Evolutionary conservation across 1,140 invertebrate genomes (phyloP).

Genomic region (Drosophila azteca): DNA sequence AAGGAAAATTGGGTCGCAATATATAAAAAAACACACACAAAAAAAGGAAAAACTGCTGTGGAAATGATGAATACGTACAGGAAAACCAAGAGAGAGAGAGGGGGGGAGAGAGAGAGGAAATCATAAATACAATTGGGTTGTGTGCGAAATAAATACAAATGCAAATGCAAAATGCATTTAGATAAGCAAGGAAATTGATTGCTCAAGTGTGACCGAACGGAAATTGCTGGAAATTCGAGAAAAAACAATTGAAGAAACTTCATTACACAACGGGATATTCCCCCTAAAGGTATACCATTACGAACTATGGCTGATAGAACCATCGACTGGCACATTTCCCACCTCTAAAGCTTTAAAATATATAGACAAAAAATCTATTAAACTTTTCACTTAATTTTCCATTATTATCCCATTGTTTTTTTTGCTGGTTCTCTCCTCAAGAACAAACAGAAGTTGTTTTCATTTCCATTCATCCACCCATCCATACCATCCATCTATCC

Average conservation of each 20-base stretch:
- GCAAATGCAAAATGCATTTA: conserved; percentile 33
- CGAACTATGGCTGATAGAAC: too few species aligned
- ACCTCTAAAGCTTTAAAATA: conserved; percentile 5
- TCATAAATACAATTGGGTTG: too few species aligned
- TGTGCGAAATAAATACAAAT: conserved; percentile 1
- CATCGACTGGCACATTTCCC: too few species aligned
- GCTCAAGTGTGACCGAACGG: conserved; percentile 22
- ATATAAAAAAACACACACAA: conserved; percentile 30
- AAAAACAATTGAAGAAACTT: too few species aligned
- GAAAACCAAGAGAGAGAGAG: too few species aligned
- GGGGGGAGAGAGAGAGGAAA: too few species aligned
- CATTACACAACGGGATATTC: too few species aligned
- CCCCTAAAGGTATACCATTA: too few species aligned
- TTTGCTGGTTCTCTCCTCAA: conserved; percentile 19
- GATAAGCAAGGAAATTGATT: conserved; percentile 38
- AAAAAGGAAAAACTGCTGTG: conserved; percentile 7
- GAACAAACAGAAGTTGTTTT: conserved; percentile 44
- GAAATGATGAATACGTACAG: too few species aligned
- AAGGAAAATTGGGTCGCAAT: conserved; percentile 35
- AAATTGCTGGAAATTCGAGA: too few species aligned
- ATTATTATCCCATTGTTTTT: conserved; percentile 48
- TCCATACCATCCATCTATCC: background rate
- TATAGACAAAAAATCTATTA: conserved; percentile 2
- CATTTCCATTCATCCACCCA: too few species aligned
- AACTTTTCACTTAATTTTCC: conserved; percentile 51